Percentiles rank a stretch among this genome's conserved stretches.
Evolutionary conservation across 2,113 vertebrate genomes (phyloP).

Genomic region (Otocyon megalotis): DNA sequence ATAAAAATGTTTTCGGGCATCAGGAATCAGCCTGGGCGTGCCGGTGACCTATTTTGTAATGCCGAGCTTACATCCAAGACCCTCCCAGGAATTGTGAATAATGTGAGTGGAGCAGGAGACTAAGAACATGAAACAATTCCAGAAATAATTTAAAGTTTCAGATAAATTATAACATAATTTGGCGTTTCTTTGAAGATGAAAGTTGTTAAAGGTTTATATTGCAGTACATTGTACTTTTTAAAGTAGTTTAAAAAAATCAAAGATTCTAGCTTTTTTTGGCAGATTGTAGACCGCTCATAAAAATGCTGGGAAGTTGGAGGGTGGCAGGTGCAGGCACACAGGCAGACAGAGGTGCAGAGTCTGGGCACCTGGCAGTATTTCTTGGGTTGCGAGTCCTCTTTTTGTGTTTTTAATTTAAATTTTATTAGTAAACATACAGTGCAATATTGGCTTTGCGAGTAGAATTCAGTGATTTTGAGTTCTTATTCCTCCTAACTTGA

Average conservation of each 20-base stretch:
- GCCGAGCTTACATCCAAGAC: not conserved
- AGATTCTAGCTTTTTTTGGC: not conserved
- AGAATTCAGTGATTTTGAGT: not conserved
- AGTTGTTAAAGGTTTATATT: conserved; percentile 37
- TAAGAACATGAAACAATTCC: conserved; percentile 22
- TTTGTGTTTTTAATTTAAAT: not conserved
- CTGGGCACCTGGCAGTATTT: not conserved
- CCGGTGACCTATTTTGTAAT: conserved; percentile 69
- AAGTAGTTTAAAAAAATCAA: conserved; percentile 49
- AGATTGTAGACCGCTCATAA: not conserved
- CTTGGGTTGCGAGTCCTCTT: not conserved
- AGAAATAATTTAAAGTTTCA: conserved; percentile 47
- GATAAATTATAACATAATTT: conserved; percentile 58
- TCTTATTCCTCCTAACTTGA: not conserved
- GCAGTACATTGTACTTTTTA: not conserved
- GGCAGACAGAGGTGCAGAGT: not conserved
- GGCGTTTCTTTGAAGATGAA: conserved; percentile 73
- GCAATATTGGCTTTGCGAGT: not conserved
- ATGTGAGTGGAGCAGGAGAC: not conserved
- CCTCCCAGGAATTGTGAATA: conserved; percentile 43
- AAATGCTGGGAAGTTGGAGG: not conserved
- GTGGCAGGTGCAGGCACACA: not conserved
- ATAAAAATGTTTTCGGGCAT: not conserved
- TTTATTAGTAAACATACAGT: not conserved
- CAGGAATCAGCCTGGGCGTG: not conserved